Conservation (phyloP, 2,888 invertebrate genomes). For the Chironomus riparius region DNA sequence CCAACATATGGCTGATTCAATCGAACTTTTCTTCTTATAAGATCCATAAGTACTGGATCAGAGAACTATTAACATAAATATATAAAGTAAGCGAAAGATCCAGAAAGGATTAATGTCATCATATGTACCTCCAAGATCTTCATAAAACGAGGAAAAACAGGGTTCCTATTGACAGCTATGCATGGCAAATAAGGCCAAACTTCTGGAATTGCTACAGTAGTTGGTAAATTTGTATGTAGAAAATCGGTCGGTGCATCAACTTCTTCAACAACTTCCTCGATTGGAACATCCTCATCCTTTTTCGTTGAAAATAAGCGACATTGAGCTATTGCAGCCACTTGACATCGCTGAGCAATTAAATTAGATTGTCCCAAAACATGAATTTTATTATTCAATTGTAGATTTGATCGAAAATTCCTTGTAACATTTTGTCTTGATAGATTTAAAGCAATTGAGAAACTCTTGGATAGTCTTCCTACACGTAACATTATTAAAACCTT, state of each 20-base stretch:
- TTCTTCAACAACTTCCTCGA: slow-evolving; percentile 32
- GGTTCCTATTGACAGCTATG: slow-evolving; percentile 87
- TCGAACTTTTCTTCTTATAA: slow-evolving; percentile 87
- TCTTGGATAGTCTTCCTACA: neutral
- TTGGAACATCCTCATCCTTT: slow-evolving; percentile 29
- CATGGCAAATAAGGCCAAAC: slow-evolving; percentile 95
- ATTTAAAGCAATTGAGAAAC: neutral
- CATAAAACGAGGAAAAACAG: slow-evolving; percentile 95
- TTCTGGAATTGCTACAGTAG: slow-evolving; percentile 89
- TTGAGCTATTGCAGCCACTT: neutral
- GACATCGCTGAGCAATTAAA: no score
- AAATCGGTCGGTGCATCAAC: slow-evolving; percentile 35
- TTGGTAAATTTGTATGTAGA: slow-evolving; percentile 56
- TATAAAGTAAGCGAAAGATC: neutral
- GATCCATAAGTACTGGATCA: slow-evolving; percentile 76
- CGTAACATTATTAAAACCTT: neutral
- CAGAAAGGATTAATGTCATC: slow-evolving; percentile 11
- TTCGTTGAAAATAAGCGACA: slow-evolving; percentile 29
- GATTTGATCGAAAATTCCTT: neutral
- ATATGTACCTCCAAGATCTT: slow-evolving; percentile 82
- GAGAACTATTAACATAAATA: slow-evolving; percentile 54
- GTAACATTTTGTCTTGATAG: neutral
- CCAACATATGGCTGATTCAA: slow-evolving; percentile 96
- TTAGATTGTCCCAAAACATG: neutral
- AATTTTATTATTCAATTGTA: neutral